Conservation (phyloP, 2,797 vertebrate species). For the Antennarius maculatus region DNA sequence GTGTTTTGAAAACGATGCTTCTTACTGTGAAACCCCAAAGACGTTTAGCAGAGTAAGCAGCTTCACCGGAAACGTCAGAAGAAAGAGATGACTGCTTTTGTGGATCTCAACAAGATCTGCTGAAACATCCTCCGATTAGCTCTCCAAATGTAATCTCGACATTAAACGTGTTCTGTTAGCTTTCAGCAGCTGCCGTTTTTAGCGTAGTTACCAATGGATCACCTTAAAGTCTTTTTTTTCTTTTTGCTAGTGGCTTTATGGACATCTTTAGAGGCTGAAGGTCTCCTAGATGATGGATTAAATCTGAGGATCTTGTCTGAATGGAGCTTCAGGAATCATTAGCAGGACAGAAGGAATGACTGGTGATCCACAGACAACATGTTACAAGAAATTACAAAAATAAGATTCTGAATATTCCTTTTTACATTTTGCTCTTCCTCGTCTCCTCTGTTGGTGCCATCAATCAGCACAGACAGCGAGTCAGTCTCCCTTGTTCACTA, state of each 20-base stretch:
- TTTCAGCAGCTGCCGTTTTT: too few relatives aligned
- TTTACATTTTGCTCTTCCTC: constrained; percentile 59
- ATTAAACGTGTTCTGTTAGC: too few relatives aligned
- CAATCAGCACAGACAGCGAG: not conserved
- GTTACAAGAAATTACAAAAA: constrained; percentile 97
- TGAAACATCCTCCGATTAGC: too few relatives aligned
- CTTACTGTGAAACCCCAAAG: too few relatives aligned
- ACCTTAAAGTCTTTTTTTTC: not conserved
- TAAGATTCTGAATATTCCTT: constrained; percentile 82
- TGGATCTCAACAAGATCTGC: too few relatives aligned
- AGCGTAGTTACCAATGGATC: too few relatives aligned
- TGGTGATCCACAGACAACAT: constrained; percentile 78
- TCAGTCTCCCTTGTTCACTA: constrained; percentile 70
- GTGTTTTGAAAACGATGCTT: too few relatives aligned
- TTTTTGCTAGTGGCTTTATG: not conserved
- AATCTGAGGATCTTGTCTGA: constrained; percentile 1
- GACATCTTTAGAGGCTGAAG: not conserved
- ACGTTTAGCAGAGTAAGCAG: too few relatives aligned
- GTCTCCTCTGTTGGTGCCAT: not conserved
- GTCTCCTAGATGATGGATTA: too few relatives aligned
- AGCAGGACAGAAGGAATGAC: constrained; percentile 84
- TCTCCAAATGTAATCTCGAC: too few relatives aligned
- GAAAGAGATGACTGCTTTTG: too few relatives aligned
- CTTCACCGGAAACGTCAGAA: too few relatives aligned
- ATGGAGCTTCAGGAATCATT: constrained; percentile 30